Conservation (phyloP, 2,113 vertebrate species). For the Sylvicapra grimmia region DNA sequence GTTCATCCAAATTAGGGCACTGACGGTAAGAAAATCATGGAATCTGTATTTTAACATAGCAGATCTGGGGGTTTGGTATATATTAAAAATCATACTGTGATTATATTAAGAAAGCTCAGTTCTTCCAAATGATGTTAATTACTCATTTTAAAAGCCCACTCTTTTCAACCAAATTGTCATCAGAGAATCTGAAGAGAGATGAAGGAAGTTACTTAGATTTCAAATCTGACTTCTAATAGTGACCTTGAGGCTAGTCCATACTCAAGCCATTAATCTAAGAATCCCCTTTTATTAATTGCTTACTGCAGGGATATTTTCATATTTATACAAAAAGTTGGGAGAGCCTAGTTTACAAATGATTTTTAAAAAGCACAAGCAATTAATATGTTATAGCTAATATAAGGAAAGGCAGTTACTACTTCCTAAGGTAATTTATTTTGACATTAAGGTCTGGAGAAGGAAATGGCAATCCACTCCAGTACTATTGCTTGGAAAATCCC, state of each 20-base stretch:
- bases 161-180: neutral
- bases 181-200: neutral
- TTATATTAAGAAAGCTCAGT: neutral
- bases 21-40: neutral
- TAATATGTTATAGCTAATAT: neutral
- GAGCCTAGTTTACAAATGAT: neutral
- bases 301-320: neutral
- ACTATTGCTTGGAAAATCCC: too few species aligned
- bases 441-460: neutral
- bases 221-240: neutral
- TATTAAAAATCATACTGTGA: neutral
- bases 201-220: neutral
- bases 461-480: too few species aligned
- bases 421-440: constrained; percentile 28
- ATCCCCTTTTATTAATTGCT: neutral
- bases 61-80: neutral
- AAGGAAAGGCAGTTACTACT: constrained; percentile 26
- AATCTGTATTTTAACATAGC: neutral
- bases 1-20: neutral
- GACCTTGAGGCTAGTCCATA: neutral
- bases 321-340: neutral
- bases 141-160: neutral
- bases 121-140: constrained; percentile 10
- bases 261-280: neutral
- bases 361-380: neutral